Conservation (phyloP, 2,113 vertebrate genomes). For the Tricholaema leucomelas region DNA sequence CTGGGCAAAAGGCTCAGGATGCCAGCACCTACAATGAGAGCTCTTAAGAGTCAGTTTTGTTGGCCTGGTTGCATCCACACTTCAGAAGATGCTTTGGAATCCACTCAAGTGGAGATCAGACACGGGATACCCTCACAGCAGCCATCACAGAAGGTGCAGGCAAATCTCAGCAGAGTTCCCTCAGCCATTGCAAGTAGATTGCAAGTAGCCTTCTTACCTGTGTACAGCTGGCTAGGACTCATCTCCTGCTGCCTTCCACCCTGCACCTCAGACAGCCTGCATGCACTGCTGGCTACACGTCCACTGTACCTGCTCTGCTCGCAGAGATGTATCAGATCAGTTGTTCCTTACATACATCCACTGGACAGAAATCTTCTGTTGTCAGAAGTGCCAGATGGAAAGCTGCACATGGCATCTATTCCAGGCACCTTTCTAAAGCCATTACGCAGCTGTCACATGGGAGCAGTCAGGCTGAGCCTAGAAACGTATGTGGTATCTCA, state of each 20-base stretch:
- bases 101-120: neutral
- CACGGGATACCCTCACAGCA: neutral
- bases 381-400: neutral
- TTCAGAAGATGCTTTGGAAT: neutral
- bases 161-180: neutral
- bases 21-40: neutral
- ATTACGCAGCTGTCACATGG: fast-evolving
- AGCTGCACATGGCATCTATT: neutral
- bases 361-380: neutral
- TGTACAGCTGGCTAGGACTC: neutral
- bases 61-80: neutral
- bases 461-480: neutral
- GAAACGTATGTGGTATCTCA: neutral
- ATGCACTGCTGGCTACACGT: fast-evolving
- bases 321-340: no score
- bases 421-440: neutral
- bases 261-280: fast-evolving
- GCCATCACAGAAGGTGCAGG: neutral
- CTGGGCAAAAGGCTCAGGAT: neutral
- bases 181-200: neutral
- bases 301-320: neutral
- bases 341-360: neutral
- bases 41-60: neutral
- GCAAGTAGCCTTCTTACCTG: neutral
- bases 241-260: neutral